Conservation (phyloP, 2,797 vertebrate species). For the Limnodromus scolopaceus region DNA sequence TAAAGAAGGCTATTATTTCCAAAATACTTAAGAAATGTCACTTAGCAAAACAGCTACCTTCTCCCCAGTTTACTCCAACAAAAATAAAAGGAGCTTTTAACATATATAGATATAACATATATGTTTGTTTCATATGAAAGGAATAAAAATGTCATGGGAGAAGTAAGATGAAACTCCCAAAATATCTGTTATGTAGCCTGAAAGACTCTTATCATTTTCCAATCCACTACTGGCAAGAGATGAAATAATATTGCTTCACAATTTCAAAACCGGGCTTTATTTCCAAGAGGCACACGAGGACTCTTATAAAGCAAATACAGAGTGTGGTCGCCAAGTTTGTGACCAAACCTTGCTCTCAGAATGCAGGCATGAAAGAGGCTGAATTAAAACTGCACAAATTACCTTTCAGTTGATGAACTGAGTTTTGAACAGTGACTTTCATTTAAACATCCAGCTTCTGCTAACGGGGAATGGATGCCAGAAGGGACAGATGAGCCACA, state of each 20-base stretch:
- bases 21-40: constrained; percentile 23
- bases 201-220: constrained; percentile 52
- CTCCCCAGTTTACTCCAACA: background rate
- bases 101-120: background rate
- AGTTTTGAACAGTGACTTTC: background rate
- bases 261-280: constrained; percentile 31
- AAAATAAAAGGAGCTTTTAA: background rate
- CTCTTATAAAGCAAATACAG: background rate
- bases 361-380: background rate
- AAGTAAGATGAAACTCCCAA: constrained; percentile 27
- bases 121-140: constrained; percentile 15
- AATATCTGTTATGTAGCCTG: constrained; percentile 28
- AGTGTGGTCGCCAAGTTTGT: background rate
- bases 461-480: background rate
- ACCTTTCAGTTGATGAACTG: background rate
- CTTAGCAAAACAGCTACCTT: background rate
- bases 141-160: constrained; percentile 43
- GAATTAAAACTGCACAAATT: background rate
- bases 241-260: constrained; percentile 41
- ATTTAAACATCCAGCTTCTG: background rate
- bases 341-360: background rate
- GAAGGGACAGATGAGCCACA: background rate
- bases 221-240: constrained; percentile 47
- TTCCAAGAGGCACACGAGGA: background rate
- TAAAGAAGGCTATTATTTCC: background rate